Percentiles rank a stretch among this genome's conserved stretches.
phyloP scores from a whole-genome alignment of 2,888 invertebrate species.

The Troides oblongomaculatus region DNA sequence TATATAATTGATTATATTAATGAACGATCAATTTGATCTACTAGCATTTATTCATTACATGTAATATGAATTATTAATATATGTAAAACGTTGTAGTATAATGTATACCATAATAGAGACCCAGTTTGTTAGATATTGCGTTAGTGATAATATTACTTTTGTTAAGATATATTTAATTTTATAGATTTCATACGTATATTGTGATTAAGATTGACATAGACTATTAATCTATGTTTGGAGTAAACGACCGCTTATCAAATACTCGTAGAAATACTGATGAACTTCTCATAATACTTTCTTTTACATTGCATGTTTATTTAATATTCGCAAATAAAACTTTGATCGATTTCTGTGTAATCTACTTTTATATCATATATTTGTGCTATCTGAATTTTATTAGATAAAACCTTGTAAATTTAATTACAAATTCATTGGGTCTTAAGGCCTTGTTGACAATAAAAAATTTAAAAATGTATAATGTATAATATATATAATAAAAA shows the following conservation, averaged over 20 bases:
- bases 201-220: conserved; percentile 2
- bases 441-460: no score
- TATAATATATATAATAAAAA: no score
- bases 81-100: neutral
- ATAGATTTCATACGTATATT: neutral
- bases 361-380: no score
- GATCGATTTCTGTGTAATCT: neutral
- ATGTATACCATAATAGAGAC: neutral
- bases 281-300: conserved; percentile 5
- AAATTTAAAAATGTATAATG: no score
- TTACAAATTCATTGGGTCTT: no score
- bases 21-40: conserved; percentile 8
- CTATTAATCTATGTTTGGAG: conserved; percentile 25
- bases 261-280: neutral
- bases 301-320: neutral
- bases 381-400: no score
- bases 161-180: neutral
- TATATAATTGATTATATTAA: conserved; percentile 15
- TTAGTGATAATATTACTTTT: neutral
- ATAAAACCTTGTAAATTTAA: no score
- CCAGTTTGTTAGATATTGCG: neutral
- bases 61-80: neutral
- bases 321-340: neutral
- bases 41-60: conserved; percentile 8
- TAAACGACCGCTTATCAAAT: conserved; percentile 34